Conservation (phyloP, 1,140 invertebrate genomes). For the Camponotus floridanus region DNA sequence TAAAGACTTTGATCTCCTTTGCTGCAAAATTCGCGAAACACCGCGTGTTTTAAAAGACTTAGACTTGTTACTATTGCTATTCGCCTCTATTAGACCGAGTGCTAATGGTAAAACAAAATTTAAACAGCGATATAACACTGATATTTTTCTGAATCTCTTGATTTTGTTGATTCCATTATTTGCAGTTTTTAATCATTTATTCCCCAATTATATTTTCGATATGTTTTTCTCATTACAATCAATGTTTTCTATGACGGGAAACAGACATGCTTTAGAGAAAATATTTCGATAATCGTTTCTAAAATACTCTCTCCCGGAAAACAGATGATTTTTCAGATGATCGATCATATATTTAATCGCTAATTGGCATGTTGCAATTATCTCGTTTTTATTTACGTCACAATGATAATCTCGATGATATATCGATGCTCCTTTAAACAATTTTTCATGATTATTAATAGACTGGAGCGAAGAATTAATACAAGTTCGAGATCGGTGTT, state of each 20-base stretch:
- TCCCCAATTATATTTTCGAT: neutral
- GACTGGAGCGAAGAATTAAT: neutral
- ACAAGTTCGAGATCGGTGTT: neutral
- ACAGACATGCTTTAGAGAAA: conserved; percentile 1
- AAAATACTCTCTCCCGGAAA: neutral
- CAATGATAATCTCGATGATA: conserved; percentile 4
- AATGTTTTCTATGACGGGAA: neutral
- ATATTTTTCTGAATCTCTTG: neutral
- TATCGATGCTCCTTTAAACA: neutral
- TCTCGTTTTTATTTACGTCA: neutral
- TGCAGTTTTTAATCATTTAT: neutral
- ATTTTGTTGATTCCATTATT: neutral
- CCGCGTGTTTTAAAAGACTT: conserved; percentile 6
- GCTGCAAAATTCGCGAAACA: conserved; percentile 40
- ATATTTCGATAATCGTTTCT: neutral
- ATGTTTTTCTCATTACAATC: neutral
- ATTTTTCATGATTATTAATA: neutral
- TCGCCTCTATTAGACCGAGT: conserved; percentile 23
- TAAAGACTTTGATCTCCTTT: conserved; percentile 40
- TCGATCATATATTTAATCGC: neutral
- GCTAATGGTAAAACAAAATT: conserved; percentile 21
- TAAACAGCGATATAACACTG: neutral
- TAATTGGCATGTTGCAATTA: conserved; percentile 1
- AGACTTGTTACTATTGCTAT: conserved; percentile 17
- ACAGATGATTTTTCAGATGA: neutral